These are phyloP conservation scores for Cantharis rufa DNA, from an alignment of 2,888 invertebrate genomes.

Conservation along the genomic window DNA sequence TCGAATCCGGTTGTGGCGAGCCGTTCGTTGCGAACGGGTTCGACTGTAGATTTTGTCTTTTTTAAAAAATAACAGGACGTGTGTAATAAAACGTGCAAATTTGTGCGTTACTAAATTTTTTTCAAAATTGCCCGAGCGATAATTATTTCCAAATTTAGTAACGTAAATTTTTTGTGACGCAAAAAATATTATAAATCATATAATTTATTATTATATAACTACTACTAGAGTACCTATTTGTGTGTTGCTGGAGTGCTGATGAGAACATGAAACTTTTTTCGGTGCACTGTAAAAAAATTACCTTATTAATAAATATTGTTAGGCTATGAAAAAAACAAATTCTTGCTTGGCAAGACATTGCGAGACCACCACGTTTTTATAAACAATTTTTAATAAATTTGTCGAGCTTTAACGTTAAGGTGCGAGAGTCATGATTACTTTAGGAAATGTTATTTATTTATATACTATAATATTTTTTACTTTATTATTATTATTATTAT, in stretches of 20 bases:
- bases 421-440: slow-evolving; percentile 22
- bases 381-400: slow-evolving; percentile 9
- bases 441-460: slow-evolving; percentile 32
- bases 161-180: background rate
- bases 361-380: slow-evolving; percentile 21
- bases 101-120: background rate
- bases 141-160: background rate
- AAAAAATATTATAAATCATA: slow-evolving; percentile 16
- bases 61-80: background rate
- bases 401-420: slow-evolving; percentile 24
- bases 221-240: slow-evolving; percentile 57
- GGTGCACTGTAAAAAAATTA: slow-evolving; percentile 50
- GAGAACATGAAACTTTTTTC: slow-evolving; percentile 40
- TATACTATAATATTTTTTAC: slow-evolving; percentile 17
- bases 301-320: slow-evolving; percentile 53
- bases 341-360: slow-evolving; percentile 32
- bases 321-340: slow-evolving; percentile 49
- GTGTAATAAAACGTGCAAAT: background rate
- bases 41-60: background rate
- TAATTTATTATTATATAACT: slow-evolving; percentile 28
- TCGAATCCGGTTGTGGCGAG: background rate
- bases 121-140: background rate
- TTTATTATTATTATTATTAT: slow-evolving; percentile 24
- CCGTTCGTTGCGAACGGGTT: background rate
- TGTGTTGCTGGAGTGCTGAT: slow-evolving; percentile 39